Base-by-base conservation (phyloP, 2,797 vertebrate species). In the Kryptolebias ocellatus region DNA sequence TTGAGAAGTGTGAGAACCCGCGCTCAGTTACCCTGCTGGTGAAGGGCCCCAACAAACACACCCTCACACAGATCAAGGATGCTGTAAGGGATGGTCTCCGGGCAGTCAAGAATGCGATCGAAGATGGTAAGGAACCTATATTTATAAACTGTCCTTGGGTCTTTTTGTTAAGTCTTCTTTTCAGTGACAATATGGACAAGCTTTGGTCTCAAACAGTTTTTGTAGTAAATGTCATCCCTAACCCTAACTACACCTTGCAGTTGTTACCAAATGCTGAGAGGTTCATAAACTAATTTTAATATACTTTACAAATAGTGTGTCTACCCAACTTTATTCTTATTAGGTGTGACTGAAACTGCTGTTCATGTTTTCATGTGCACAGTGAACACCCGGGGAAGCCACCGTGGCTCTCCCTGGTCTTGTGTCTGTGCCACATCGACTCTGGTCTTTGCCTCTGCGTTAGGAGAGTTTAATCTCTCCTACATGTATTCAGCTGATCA, bases 31-130 rank as follows among this genome's bases (percentile, higher is more conserved):
- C 84, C 14, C 83, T 87, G 74, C 77, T 89, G 80, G 37, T 99
- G 83, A 96, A 96, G 84, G 97, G 98, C 20, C 97, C 98, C 15
- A 99, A 98, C 88, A 98, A 98, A 83, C 98, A 99, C 83, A 99
- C 98, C 0, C 93, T 99, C 2, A 96, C 91, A 2, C 98, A 99
- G 72, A 98, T 99, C 90, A 99, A 98, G 93, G 98, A 99, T 1
- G 97, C 98, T 0, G 87, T 98, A 1, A 90, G 98, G 75, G 98
- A 99, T 2, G 98, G 97, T 4, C 93, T 99, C 76, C 89, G 97
- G 2, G 96, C 97, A 0, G 97, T 99, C 18, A 99, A 98, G 82
- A 99, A 99, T 0, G 96, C 97, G 28, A 95, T 98, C 0, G 98
- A 99, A 86, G 98, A 99, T 46, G 97, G 98, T 99, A 79, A 72